Conservation (phyloP, 2,797 vertebrate species). For the Adelosebastes latens region DNA sequence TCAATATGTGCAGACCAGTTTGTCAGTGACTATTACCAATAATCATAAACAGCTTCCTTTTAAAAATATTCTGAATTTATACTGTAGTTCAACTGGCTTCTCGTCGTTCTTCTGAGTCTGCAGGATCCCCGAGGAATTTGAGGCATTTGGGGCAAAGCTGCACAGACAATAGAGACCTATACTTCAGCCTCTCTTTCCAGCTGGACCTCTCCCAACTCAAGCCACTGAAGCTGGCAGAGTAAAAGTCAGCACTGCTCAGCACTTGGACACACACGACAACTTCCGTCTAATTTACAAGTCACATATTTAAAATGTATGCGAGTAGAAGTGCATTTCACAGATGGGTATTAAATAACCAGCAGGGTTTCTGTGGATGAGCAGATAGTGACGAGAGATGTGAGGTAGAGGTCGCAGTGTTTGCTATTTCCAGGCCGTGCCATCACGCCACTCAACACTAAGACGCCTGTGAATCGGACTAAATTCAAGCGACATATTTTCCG, state of each 20-base stretch:
- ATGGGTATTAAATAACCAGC: background rate
- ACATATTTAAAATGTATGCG: background rate
- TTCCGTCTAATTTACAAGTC: background rate
- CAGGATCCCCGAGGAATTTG: constrained; percentile 56
- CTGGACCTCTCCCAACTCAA: constrained; percentile 39
- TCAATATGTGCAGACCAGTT: background rate
- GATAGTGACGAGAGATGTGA: background rate
- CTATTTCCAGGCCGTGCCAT: constrained; percentile 40
- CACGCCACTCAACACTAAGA: constrained; percentile 28
- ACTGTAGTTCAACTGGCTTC: background rate
- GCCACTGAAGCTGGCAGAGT: constrained; percentile 10
- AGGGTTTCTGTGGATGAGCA: background rate
- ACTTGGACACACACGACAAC: constrained; percentile 1
- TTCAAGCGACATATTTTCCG: constrained; percentile 6
- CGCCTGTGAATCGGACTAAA: constrained; percentile 20
- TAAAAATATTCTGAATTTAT: background rate
- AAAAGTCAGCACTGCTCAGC: constrained; percentile 7
- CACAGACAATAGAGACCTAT: constrained; percentile 46
- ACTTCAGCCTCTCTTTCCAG: constrained; percentile 27
- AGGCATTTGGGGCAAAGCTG: constrained; percentile 55
- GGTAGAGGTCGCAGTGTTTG: constrained; percentile 5
- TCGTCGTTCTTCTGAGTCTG: background rate
- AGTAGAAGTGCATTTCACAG: constrained; percentile 3
- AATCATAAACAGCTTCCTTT: background rate
- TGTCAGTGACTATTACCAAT: background rate